phyloP scores from a whole-genome alignment of 2,888 invertebrate species.

The Andricus quercusramuli region DNA sequence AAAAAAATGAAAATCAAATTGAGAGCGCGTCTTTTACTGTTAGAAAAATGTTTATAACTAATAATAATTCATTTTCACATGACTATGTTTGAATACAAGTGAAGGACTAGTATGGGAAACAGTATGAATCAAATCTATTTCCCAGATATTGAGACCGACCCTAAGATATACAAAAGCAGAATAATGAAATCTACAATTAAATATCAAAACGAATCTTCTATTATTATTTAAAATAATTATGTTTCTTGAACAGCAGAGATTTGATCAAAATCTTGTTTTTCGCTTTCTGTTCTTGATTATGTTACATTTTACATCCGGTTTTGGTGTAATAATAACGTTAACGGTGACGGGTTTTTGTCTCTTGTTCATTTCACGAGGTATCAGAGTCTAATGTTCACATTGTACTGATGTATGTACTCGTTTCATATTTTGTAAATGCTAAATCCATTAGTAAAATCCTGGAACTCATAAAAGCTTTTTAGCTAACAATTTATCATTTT shows the following conservation, averaged over 20 bases:
- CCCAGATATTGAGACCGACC: too few relatives aligned
- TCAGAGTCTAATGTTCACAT: neutral
- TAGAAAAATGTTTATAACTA: too few relatives aligned
- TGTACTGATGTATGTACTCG: neutral
- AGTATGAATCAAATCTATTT: too few relatives aligned
- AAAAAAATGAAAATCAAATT: too few relatives aligned
- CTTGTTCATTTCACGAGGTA: neutral
- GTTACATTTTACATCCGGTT: conserved; percentile 16
- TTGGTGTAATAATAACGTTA: neutral
- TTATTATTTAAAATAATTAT: neutral
- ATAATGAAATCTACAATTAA: conserved; percentile 6
- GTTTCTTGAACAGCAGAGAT: conserved; percentile 30
- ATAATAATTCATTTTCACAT: too few relatives aligned
- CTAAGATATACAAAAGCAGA: neutral
- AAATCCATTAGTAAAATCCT: neutral
- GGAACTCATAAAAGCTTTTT: neutral
- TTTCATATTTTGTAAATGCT: neutral
- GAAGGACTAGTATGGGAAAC: too few relatives aligned
- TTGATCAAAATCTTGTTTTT: neutral
- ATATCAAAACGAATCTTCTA: conserved; percentile 7
- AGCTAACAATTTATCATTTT: neutral
- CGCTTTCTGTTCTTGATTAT: conserved; percentile 22
- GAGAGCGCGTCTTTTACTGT: too few relatives aligned
- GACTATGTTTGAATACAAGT: too few relatives aligned
- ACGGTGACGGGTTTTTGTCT: conserved; percentile 16